phyloP scores from a whole-genome alignment of 2,888 invertebrate genomes.

The Temnothorax unifasciatus region DNA sequence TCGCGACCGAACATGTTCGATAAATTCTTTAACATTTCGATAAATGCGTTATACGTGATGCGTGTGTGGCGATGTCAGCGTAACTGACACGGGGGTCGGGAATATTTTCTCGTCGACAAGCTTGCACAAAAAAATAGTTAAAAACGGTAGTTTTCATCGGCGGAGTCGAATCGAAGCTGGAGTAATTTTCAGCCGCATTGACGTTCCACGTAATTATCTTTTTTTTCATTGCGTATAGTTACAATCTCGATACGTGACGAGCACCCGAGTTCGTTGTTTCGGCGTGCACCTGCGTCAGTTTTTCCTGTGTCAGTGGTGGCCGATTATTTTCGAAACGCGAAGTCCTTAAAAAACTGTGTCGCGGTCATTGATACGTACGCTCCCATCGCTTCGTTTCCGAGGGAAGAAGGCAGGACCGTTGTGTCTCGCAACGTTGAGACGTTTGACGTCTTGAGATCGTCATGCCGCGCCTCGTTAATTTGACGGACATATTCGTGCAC shows the following conservation, averaged over 20 bases:
- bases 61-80: not conserved
- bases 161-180: not conserved
- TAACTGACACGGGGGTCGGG: not conserved
- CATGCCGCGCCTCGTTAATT: conserved; percentile 69
- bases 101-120: not conserved
- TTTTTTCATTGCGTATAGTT: not conserved
- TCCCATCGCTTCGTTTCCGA: not conserved
- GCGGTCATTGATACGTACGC: not conserved
- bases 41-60: not conserved
- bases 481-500: conserved; percentile 65
- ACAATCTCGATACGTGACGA: not conserved
- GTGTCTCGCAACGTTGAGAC: not conserved
- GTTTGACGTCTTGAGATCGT: conserved; percentile 61
- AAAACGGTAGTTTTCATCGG: not conserved
- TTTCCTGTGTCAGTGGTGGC: not conserved
- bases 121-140: not conserved
- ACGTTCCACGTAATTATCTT: not conserved
- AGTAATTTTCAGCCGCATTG: conserved; percentile 1
- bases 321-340: not conserved
- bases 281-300: not conserved
- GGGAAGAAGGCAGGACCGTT: not conserved
- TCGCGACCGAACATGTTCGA: not conserved
- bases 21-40: not conserved
- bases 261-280: not conserved
- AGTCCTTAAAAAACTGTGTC: not conserved